These are phyloP conservation scores for Scolopax rusticola DNA, from an alignment of 2,797 vertebrate genomes.

Conservation along the genomic window DNA sequence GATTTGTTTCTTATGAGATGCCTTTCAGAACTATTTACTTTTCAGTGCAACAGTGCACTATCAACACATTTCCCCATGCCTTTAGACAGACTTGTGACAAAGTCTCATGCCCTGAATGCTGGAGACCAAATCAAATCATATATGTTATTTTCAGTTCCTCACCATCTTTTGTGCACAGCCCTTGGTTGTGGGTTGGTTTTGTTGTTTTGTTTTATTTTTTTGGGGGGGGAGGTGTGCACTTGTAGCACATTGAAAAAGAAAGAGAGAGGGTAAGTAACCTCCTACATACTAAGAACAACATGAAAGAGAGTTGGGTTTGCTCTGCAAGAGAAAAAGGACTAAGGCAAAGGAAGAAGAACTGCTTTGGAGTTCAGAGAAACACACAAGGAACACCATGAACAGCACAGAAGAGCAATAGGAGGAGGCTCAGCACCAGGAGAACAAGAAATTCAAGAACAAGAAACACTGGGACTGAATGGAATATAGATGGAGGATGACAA, in stretches of 20 bases:
- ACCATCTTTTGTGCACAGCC: not conserved
- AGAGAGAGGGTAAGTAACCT: not conserved
- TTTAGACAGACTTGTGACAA: conserved; percentile 23
- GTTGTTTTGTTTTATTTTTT: not conserved
- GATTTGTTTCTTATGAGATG: conserved; percentile 51
- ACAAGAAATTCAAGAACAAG: not conserved
- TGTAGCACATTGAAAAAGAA: not conserved
- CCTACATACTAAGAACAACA: not conserved
- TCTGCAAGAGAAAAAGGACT: not conserved
- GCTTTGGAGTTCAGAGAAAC: not conserved
- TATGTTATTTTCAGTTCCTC: not conserved
- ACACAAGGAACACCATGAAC: not conserved
- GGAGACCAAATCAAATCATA: not conserved
- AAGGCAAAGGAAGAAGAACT: not conserved
- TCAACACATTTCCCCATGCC: conserved; percentile 8
- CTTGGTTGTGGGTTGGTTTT: too few species aligned
- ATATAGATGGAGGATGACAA: not conserved
- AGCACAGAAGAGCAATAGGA: not conserved
- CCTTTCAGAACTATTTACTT: conserved; percentile 41
- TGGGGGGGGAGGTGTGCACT: not conserved
- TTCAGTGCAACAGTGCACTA: conserved; percentile 24
- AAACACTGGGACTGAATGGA: not conserved
- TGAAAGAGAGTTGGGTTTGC: not conserved
- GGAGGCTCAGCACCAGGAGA: not conserved
- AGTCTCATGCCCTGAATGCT: not conserved